Percentiles rank a stretch among this genome's conserved stretches.
Evolutionary conservation across 1,140 invertebrate genomes (phyloP).

Genomic region (Aphaenogaster rudis): DNA sequence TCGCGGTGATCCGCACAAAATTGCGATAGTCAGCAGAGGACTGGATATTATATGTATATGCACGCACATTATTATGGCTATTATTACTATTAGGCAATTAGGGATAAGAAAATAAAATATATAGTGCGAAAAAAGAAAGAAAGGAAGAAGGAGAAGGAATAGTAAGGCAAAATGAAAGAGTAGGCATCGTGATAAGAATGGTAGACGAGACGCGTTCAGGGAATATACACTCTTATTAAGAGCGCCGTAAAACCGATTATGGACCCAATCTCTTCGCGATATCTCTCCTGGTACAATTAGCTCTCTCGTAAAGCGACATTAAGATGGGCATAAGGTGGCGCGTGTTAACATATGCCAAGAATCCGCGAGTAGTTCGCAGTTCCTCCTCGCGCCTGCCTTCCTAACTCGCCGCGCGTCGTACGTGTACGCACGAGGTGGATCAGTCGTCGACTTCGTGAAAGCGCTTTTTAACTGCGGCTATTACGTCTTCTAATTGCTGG

Average conservation of each 20-base stretch:
- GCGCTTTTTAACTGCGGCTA: conserved; percentile 75
- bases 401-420: neutral
- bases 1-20: conserved; percentile 22
- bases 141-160: neutral
- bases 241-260: conserved; percentile 76
- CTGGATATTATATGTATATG: neutral
- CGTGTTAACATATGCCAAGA: conserved; percentile 76
- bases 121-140: neutral
- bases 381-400: conserved; percentile 7
- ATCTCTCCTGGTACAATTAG: conserved; percentile 73
- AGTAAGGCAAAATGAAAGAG: neutral
- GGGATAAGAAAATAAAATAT: neutral
- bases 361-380: conserved; percentile 50
- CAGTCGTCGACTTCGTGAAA: conserved; percentile 61
- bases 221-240: conserved; percentile 29
- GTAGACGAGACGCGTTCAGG: neutral
- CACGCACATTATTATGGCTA: neutral
- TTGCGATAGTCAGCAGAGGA: neutral
- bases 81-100: neutral
- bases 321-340: conserved; percentile 59
- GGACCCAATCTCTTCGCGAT: conserved; percentile 68
- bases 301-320: conserved; percentile 74
- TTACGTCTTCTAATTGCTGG: conserved; percentile 78
- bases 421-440: conserved; percentile 46
- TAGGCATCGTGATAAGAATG: conserved; percentile 9